A percentile compares a stretch with the other conserved stretches of the same genome.
phyloP scores from a whole-genome alignment of 1,140 invertebrate genomes.

The Delia radicum region DNA sequence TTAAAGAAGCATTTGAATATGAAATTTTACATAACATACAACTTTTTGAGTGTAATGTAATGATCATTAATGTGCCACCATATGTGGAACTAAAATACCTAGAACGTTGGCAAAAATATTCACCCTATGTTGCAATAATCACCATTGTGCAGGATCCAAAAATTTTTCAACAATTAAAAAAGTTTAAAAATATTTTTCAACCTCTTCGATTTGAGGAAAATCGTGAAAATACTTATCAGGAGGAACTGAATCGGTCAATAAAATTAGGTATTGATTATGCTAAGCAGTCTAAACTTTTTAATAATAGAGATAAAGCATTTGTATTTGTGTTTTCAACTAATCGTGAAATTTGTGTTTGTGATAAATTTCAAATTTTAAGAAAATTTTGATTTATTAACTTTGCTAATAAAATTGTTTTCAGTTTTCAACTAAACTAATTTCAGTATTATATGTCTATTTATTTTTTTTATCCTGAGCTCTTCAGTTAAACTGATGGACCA shows the following conservation, averaged over 20 bases:
- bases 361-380: conserved; percentile 37
- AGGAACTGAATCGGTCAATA: conserved; percentile 38
- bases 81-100: conserved; percentile 38
- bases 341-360: conserved; percentile 41
- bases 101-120: conserved; percentile 44
- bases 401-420: neutral
- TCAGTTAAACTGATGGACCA: no score
- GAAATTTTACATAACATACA: conserved; percentile 35
- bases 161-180: conserved; percentile 33
- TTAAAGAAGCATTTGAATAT: conserved; percentile 32
- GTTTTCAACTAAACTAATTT: no score
- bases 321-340: conserved; percentile 41
- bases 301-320: conserved; percentile 35
- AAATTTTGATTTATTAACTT: neutral
- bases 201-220: conserved; percentile 37
- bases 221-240: conserved; percentile 36
- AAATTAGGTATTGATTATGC: conserved; percentile 32
- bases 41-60: conserved; percentile 35
- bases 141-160: conserved; percentile 34
- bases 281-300: conserved; percentile 24
- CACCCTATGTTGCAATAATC: conserved; percentile 37
- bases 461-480: no score
- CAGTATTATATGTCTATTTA: no score
- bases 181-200: conserved; percentile 30
- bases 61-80: conserved; percentile 40